A percentile compares a stretch with the other conserved stretches of the same genome.
phyloP scores from a whole-genome alignment of 2,113 vertebrate species.

The Cyanocitta stelleri region DNA sequence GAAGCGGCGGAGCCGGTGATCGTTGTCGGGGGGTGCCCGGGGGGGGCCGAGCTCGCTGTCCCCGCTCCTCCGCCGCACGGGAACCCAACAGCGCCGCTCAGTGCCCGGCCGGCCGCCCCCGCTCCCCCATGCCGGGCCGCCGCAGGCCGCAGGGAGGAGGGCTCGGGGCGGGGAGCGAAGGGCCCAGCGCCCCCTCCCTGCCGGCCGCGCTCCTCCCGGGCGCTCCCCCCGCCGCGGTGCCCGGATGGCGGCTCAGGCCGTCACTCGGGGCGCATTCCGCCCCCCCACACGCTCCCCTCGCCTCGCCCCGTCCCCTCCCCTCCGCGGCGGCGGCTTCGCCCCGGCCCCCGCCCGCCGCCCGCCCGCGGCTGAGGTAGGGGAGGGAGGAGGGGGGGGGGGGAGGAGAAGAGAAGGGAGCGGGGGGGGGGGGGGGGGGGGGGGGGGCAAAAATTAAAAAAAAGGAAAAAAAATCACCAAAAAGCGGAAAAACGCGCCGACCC shows the following conservation, averaged over 20 bases:
- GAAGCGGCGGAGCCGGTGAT: conserved; percentile 20
- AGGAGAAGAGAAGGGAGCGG: no score
- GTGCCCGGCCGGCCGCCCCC: conserved; percentile 63
- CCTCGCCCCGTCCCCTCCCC: no score
- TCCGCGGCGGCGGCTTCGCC: no score
- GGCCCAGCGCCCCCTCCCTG: conserved; percentile 58
- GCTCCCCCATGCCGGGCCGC: conserved; percentile 56
- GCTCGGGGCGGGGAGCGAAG: conserved; percentile 49
- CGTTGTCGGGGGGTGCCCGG: not conserved
- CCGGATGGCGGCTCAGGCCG: conserved; percentile 51
- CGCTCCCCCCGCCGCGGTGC: conserved; percentile 57
- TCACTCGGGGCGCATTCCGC: not conserved
- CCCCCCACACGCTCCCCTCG: no score
- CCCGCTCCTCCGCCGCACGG: not conserved
- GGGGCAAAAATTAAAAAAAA: no score
- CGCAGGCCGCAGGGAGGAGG: conserved; percentile 61
- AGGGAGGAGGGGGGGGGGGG: no score
- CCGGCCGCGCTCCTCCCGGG: conserved; percentile 47
- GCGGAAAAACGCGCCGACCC: no score
- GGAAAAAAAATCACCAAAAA: no score
- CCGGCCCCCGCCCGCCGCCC: no score
- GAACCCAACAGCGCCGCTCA: conserved; percentile 53
- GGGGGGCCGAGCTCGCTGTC: not conserved
- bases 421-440: no score
- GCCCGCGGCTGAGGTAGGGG: no score